phyloP scores from a whole-genome alignment of 2,113 vertebrate genomes.

The Equus przewalskii region DNA sequence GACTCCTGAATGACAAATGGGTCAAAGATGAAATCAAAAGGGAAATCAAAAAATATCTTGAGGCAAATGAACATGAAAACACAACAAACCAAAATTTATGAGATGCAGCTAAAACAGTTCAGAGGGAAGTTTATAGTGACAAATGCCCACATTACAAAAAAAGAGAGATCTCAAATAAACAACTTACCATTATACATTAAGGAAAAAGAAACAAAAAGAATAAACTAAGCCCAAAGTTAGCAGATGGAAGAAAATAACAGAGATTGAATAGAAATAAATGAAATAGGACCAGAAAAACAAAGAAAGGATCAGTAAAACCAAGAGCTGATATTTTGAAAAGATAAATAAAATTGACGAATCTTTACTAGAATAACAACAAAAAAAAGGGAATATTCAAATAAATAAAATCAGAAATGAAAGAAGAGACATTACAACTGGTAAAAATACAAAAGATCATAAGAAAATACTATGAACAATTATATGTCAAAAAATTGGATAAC shows the following conservation, averaged over 20 bases:
- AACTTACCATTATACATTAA: background rate
- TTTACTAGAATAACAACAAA: background rate
- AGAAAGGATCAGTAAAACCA: background rate
- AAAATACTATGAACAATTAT: background rate
- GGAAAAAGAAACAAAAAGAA: rapidly evolving
- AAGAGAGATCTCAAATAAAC: background rate
- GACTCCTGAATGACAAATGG: background rate
- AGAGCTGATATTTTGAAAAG: background rate
- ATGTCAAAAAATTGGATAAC: background rate
- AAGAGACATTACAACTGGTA: background rate
- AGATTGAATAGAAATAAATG: too few relatives aligned
- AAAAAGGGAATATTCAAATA: background rate
- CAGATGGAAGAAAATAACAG: too few relatives aligned
- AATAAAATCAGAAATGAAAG: background rate
- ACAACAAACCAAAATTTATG: background rate
- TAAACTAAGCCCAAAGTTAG: background rate
- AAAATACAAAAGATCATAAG: background rate
- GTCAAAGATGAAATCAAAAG: background rate
- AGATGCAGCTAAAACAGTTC: background rate
- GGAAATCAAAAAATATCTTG: background rate
- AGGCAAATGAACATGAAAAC: background rate
- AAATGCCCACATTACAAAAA: background rate
- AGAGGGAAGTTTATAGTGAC: background rate
- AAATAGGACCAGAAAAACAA: background rate
- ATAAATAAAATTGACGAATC: background rate